Evolutionary conservation across 1,140 invertebrate genomes (phyloP), one percentile per base, ranked within the genome.

Genomic region (Calliphora vicina): DNA sequence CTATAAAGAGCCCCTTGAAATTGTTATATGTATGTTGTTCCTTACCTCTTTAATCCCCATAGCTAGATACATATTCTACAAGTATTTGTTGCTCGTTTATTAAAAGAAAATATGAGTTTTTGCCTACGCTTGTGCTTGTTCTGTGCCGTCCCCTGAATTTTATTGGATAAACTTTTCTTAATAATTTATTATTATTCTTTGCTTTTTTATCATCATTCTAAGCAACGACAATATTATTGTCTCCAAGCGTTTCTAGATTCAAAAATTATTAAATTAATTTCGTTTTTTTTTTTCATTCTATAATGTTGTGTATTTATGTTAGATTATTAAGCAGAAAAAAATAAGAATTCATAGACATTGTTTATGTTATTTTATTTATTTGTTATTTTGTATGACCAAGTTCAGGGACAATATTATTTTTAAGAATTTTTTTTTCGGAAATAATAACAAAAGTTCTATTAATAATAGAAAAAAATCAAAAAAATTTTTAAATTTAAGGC

Each of bases 381-480:
- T 27, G 6, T 73, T 73, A 26, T 71, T 43, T 20, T 10, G 29
- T 50, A 26, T 35, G 20, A 23, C 35, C 81, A 82, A 82, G 71
- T 72, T 74, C 67, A 82, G 81, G 81, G 81, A 45, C 81, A 74
- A 17, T 43, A 42, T 73, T 20, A 73, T 82, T 81, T 27, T 61
- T 81, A 57, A 25, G 29, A 1, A 50, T 45, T 80, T 17, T 45
- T 23, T 2, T 50, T 81, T 8, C 0, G 35, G 35, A 35, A 35
- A 35, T 35, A 35, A 35, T 35, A 35, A 2, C 35, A 35, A 35
- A 2, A 35, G 35, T 35, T 35, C 35, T 35, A 35, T 35, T 35
- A 35, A 35, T 35, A 35, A 35, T 5, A 35, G 35, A 35, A 8
- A 35, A 35, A 35, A 8, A 35, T 5, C 10, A 35, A 35, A 35